These are phyloP conservation scores for Lasioglossum baleicum DNA, from an alignment of 1,140 invertebrate genomes.

Conservation along the genomic window DNA sequence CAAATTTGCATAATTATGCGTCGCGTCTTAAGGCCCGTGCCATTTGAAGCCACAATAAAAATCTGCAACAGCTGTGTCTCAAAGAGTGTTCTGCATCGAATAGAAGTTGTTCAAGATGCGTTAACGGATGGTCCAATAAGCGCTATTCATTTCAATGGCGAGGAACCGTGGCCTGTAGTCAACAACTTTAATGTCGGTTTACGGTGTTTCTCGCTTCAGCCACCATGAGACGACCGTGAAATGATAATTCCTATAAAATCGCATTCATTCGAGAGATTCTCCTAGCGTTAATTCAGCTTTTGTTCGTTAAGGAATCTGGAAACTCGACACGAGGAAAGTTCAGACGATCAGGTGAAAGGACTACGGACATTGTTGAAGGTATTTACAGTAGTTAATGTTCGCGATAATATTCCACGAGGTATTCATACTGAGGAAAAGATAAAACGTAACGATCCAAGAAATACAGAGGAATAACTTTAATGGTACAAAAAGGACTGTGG, in stretches of 20 bases:
- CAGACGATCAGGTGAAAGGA: neutral
- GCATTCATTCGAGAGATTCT: slow-evolving; percentile 20
- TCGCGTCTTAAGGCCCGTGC: slow-evolving; percentile 14
- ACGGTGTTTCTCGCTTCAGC: neutral
- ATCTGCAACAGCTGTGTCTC: neutral
- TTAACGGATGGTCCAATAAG: neutral
- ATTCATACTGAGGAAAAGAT: too few relatives aligned
- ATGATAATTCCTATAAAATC: slow-evolving; percentile 29
- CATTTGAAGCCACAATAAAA: neutral
- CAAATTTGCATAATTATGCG: slow-evolving; percentile 55
- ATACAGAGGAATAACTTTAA: too few relatives aligned
- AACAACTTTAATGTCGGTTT: slow-evolving; percentile 35
- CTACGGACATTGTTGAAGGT: too few relatives aligned
- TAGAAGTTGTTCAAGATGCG: neutral
- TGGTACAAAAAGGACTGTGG: too few relatives aligned
- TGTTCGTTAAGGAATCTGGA: slow-evolving; percentile 1
- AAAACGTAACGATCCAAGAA: too few relatives aligned
- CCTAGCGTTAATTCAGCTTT: slow-evolving; percentile 6
- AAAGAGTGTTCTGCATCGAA: neutral
- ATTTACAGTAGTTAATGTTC: too few relatives aligned
- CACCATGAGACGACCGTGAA: slow-evolving; percentile 26
- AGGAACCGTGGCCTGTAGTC: neutral
- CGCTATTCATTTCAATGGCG: neutral
- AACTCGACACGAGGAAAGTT: slow-evolving; percentile 8
- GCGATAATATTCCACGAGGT: too few relatives aligned